Evolutionary conservation across 2,113 vertebrate species (phyloP), one percentile per base, ranked within the genome.

Genomic region (Calonectris borealis): DNA sequence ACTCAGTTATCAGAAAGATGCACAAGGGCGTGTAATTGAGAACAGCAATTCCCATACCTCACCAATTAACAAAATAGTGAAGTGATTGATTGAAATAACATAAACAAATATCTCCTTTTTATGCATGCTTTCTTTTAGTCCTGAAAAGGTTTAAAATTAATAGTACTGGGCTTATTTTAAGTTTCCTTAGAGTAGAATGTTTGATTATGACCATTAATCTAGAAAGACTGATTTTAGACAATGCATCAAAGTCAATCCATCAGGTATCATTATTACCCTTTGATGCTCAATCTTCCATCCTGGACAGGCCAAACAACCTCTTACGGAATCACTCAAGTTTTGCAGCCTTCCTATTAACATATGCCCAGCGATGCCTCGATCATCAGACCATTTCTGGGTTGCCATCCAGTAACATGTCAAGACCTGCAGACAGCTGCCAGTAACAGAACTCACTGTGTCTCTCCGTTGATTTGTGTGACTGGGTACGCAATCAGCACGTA

Each of bases 381-480:
- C 60, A 54, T 55, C 25, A 84, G n/a, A 42, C 16, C n/a, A 54
- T 34, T 86, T 62, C 60, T 58, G 69, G 19, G 61, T 64, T 84
- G 17, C 80, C 64, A 75, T 29, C 46, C 69, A 90, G 71, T 16
- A 75, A 16, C 1, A 10, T 1, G 25, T 48, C 80, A 62, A 75
- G 55, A 62, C 29, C 29, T 42, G 51, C 54, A 68, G 75, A 40
- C 55, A 86, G 69, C 20, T 73, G 52, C 18, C 62, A 54, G 42
- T 0, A 48, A 62, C 29, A 77, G 83, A 69, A 73, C 38, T 48
- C 51, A 7, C 0, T 4, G 19, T 12, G 18, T 40, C 29, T 78
- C 73, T 48, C 54, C 1, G 1, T 4, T 11, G 0, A n/a, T 3
- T 16, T 0, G 1, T 18, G 42, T 19, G 36, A 36, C 58, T n/a